These are phyloP conservation scores for Porites evermanni DNA, from an alignment of 92 coral and sea anemone species.

Conservation along the genomic window DNA sequence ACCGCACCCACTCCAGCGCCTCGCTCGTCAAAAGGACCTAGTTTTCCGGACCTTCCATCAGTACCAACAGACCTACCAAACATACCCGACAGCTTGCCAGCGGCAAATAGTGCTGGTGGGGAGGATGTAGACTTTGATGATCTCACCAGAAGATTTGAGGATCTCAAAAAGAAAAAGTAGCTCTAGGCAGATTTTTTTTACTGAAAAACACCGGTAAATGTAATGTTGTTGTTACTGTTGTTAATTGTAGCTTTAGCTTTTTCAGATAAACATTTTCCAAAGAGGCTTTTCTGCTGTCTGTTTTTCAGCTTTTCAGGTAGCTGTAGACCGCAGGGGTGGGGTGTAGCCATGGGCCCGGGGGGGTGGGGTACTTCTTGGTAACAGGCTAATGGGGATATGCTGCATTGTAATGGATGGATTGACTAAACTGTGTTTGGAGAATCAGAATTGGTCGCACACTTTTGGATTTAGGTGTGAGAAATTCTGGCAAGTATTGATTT, in stretches of 20 bases:
- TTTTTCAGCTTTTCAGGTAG: background rate
- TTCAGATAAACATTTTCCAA: background rate
- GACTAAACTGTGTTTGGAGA: no score
- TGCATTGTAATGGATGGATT: no score
- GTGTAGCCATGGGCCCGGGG: no score
- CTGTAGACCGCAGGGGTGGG: background rate
- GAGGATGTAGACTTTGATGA: conserved; percentile 99
- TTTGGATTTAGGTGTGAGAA: no score
- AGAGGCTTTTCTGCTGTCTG: background rate
- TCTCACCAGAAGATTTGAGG: conserved; percentile 97
- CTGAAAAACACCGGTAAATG: background rate
- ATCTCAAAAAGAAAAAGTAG: conserved; percentile 96
- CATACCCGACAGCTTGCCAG: conserved; percentile 84
- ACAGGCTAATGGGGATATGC: no score
- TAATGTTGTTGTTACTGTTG: background rate
- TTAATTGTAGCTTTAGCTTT: background rate
- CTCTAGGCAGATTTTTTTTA: background rate
- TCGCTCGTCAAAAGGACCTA: conserved; percentile 82
- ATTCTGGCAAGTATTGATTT: no score
- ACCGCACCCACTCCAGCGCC: conserved; percentile 67
- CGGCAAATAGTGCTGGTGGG: conserved; percentile 93
- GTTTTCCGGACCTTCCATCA: conserved; percentile 87
- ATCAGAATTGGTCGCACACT: no score
- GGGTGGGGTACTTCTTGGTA: no score
- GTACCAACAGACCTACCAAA: conserved; percentile 87